These are phyloP conservation scores for Formica exsecta DNA, from an alignment of 1,140 invertebrate species.

Conservation along the genomic window DNA sequence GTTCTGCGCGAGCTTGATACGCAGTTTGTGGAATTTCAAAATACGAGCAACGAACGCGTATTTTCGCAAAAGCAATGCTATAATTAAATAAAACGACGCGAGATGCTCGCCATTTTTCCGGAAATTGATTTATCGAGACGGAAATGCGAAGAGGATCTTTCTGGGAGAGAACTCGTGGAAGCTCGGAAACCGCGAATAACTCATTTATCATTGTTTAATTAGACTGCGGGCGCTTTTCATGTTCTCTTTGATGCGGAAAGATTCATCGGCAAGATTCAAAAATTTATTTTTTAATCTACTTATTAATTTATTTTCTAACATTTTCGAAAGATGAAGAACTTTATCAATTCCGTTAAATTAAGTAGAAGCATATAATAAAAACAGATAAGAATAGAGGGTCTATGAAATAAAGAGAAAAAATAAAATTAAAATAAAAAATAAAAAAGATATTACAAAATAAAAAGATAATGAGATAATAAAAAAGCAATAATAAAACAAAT, in stretches of 20 bases:
- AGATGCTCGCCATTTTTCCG: background rate
- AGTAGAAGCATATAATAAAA: background rate
- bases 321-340: background rate
- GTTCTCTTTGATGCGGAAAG: background rate
- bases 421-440: background rate
- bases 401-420: background rate
- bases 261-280: background rate
- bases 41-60: background rate
- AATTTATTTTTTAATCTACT: background rate
- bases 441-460: background rate
- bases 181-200: background rate
- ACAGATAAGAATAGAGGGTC: background rate
- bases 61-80: slow-evolving; percentile 22
- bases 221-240: background rate
- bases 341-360: background rate
- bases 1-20: slow-evolving; percentile 22
- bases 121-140: background rate
- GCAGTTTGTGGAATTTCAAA: background rate
- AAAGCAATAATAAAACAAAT: background rate
- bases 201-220: slow-evolving; percentile 31
- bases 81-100: slow-evolving; percentile 28
- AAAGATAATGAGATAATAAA: slow-evolving; percentile 1
- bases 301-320: background rate
- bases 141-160: background rate
- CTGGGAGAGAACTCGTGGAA: background rate